These are phyloP conservation scores for Akabosia matsudoensis DNA, from an alignment of 1,140 invertebrate species.

Conservation along the genomic window DNA sequence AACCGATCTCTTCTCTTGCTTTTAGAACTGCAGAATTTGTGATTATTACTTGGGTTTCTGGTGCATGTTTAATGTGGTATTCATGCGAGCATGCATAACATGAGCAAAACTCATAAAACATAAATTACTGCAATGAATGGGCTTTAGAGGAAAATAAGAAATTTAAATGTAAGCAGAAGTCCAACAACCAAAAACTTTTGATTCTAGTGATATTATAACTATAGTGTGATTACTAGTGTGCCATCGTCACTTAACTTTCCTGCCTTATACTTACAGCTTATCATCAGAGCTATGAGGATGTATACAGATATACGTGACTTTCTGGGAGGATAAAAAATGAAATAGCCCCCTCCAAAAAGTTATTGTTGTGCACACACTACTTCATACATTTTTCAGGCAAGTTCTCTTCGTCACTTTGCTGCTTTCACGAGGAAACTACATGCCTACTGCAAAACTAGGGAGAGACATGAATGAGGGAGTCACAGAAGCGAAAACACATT, in stretches of 20 bases:
- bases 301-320: not conserved
- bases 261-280: too few relatives aligned
- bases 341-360: not conserved
- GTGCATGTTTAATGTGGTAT: not conserved
- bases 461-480: slow-evolving; percentile 25
- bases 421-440: not conserved
- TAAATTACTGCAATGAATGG: slow-evolving; percentile 21
- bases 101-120: slow-evolving; percentile 8
- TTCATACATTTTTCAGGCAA: slow-evolving; percentile 1
- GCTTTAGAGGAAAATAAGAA: not conserved
- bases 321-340: not conserved
- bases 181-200: not conserved
- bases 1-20: too few relatives aligned
- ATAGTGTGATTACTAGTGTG: not conserved
- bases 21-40: too few relatives aligned
- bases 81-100: slow-evolving; percentile 7
- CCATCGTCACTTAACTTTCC: not conserved
- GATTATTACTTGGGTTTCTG: not conserved
- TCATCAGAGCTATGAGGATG: not conserved
- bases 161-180: not conserved
- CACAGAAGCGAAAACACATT: slow-evolving; percentile 25
- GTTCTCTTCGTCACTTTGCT: not conserved
- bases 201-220: not conserved
- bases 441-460: not conserved
- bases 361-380: slow-evolving; percentile 9